Evolutionary conservation across 2,113 vertebrate species (phyloP).

Genomic region (Plectropomus leopardus): DNA sequence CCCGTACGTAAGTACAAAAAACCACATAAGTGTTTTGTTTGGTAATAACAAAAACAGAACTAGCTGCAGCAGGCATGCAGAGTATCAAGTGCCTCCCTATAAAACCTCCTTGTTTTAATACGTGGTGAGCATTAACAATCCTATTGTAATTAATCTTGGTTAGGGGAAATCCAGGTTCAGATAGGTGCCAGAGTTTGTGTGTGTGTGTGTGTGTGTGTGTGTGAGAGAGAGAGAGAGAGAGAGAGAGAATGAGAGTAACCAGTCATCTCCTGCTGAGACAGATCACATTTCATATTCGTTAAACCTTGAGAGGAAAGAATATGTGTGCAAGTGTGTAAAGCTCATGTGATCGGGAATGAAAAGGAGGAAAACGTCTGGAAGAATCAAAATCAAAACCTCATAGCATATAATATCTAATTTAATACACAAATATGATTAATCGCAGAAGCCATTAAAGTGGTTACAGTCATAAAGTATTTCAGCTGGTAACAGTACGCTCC

Average conservation of each 20-base stretch:
- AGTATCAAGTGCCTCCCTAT: constrained; percentile 47
- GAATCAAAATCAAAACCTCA: constrained; percentile 88
- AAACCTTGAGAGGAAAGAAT: constrained; percentile 65
- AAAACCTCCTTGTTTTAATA: constrained; percentile 61
- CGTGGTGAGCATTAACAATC: constrained; percentile 69
- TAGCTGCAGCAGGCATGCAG: constrained; percentile 51
- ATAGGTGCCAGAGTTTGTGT: constrained; percentile 50
- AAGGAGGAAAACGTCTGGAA: constrained; percentile 87
- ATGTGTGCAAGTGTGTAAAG: constrained; percentile 30
- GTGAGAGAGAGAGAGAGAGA: too few species aligned
- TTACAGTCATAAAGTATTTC: constrained; percentile 42
- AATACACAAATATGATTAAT: constrained; percentile 61
- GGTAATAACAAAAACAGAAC: constrained; percentile 35
- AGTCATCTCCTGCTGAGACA: constrained; percentile 68
- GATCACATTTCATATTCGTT: constrained; percentile 76
- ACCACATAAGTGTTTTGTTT: constrained; percentile 35
- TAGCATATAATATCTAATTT: constrained; percentile 45
- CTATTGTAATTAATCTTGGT: constrained; percentile 73
- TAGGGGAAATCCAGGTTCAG: constrained; percentile 75
- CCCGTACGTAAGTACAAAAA: constrained; percentile 6
- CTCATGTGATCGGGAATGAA: constrained; percentile 78
- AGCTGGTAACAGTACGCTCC: constrained; percentile 9
- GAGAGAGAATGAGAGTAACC: constrained; percentile 64
- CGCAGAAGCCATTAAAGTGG: constrained; percentile 26
- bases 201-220: constrained; percentile 33